phyloP scores from a whole-genome alignment of 2,113 vertebrate species.

The Oryzias curvinotus region DNA sequence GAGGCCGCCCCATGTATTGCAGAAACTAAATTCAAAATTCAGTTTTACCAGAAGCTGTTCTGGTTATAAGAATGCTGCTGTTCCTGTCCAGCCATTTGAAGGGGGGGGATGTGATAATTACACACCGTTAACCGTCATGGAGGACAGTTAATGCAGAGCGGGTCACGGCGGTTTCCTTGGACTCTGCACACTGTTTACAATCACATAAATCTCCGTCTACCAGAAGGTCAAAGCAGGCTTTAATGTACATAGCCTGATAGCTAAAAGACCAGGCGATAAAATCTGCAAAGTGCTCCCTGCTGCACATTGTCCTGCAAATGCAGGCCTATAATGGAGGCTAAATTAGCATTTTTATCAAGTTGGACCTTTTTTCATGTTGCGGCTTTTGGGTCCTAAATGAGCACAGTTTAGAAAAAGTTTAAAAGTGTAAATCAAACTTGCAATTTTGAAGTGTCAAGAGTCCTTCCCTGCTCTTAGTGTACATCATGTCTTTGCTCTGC shows the following conservation, averaged over 20 bases:
- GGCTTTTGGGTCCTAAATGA: not conserved
- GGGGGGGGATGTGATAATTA: not conserved
- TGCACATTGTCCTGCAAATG: not conserved
- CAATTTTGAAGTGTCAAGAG: not conserved
- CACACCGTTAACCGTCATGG: slow-evolving; percentile 1
- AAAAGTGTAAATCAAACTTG: slow-evolving; percentile 8
- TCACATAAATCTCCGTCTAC: slow-evolving; percentile 1
- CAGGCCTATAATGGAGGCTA: not conserved
- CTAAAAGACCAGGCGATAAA: slow-evolving; percentile 11
- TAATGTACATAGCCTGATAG: not conserved
- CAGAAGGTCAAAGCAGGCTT: slow-evolving; percentile 4
- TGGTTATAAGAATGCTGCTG: too few species aligned
- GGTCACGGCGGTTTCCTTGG: not conserved
- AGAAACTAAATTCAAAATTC: too few species aligned
- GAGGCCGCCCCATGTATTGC: too few species aligned
- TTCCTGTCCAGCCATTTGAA: not conserved
- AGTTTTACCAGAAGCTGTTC: too few species aligned
- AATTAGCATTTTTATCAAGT: slow-evolving; percentile 20
- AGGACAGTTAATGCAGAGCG: not conserved
- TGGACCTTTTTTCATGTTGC: slow-evolving; percentile 1
- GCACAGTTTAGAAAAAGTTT: not conserved
- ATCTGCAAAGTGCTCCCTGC: slow-evolving; percentile 16
- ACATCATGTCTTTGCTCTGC: not conserved
- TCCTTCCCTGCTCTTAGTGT: not conserved
- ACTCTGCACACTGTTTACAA: not conserved